Evolutionary conservation across 2,797 vertebrate genomes (phyloP).

Genomic region (Alosa sapidissima): DNA sequence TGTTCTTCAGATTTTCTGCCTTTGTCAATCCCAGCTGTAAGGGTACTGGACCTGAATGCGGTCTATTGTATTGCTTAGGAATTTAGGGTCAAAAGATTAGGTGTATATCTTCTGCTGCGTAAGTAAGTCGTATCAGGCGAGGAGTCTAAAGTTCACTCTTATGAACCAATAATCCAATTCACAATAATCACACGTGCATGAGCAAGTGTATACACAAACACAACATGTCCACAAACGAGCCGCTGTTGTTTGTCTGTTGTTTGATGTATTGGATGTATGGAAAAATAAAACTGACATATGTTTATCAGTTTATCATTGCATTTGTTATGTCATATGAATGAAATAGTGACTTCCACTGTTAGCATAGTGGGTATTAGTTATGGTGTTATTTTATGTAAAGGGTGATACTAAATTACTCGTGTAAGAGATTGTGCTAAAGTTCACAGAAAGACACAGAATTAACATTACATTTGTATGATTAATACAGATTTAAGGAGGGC

Average conservation of each 20-base stretch:
- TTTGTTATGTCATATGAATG: neutral
- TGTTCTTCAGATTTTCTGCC: neutral
- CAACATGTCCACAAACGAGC: neutral
- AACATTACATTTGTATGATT: neutral
- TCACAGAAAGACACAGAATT: no score
- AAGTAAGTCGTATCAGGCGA: neutral
- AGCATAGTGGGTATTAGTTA: neutral
- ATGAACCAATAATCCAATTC: neutral
- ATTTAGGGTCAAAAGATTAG: constrained; percentile 8
- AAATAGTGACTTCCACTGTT: neutral
- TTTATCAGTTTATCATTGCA: neutral
- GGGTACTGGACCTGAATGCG: neutral
- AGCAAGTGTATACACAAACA: neutral
- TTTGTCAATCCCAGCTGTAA: neutral
- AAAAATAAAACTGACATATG: no score
- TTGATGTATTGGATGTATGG: neutral
- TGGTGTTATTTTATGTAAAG: neutral
- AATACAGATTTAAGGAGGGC: neutral
- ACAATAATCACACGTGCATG: neutral
- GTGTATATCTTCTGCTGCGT: neutral
- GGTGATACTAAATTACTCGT: neutral
- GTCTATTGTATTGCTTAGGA: neutral
- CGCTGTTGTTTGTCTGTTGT: neutral
- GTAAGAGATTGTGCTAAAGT: no score
- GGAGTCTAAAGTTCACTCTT: constrained; percentile 1